phyloP scores from a whole-genome alignment of 2,888 invertebrate genomes.

The Euplagia quadripunctaria region DNA sequence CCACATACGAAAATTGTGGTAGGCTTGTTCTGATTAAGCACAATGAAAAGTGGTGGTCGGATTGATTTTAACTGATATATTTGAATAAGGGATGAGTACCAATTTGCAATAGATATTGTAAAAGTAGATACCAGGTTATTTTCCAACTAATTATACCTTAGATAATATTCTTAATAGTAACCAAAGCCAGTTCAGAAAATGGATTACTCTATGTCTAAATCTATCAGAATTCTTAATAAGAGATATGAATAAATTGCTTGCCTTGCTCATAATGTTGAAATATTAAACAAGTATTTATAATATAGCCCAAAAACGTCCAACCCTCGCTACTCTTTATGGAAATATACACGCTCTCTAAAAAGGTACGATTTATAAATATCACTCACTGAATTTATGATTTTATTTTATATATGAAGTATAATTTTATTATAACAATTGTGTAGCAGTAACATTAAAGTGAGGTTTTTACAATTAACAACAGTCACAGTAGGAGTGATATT shows the following conservation, averaged over 20 bases:
- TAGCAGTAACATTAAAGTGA: too few species aligned
- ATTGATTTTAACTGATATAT: neutral
- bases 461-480: too few species aligned
- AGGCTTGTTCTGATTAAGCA: neutral
- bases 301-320: neutral
- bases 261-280: neutral
- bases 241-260: too few species aligned
- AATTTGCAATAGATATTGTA: neutral
- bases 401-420: too few species aligned
- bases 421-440: too few species aligned
- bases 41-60: neutral
- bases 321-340: neutral
- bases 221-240: neutral
- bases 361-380: neutral
- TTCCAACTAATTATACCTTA: neutral
- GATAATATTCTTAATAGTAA: too few species aligned
- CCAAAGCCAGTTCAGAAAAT: too few species aligned
- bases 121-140: neutral
- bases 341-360: neutral
- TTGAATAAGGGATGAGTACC: too few species aligned
- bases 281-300: neutral
- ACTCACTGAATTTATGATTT: neutral
- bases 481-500: too few species aligned
- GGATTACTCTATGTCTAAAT: neutral
- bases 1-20: constrained; percentile 3